Percentiles rank a stretch among this genome's conserved stretches.
These are phyloP conservation scores for Sterrhoptilus dennistouni DNA, from an alignment of 2,113 vertebrate species.

Conservation along the genomic window DNA sequence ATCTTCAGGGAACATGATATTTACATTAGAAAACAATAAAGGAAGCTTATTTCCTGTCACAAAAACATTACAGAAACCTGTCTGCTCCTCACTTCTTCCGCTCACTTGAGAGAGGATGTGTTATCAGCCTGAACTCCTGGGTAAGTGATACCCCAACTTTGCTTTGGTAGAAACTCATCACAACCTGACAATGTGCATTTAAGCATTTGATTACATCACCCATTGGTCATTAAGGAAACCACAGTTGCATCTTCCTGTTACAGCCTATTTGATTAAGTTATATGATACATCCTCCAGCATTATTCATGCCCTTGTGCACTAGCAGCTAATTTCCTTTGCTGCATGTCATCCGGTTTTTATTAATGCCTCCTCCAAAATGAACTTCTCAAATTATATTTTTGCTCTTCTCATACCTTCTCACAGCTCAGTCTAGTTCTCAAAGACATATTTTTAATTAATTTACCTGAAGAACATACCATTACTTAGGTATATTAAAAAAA, in stretches of 20 bases:
- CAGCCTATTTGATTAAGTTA: constrained; percentile 47
- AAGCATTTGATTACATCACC: constrained; percentile 58
- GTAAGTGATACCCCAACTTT: neutral
- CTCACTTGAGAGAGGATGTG: neutral
- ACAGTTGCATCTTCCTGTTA: constrained; percentile 50
- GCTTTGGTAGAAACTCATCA: neutral
- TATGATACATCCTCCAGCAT: constrained; percentile 42
- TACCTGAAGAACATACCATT: neutral
- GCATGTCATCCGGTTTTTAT: neutral
- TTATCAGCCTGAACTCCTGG: neutral
- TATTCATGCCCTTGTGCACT: constrained; percentile 16
- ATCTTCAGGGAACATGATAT: neutral
- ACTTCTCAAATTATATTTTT: neutral
- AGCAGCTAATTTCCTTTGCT: constrained; percentile 47
- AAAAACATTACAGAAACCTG: neutral
- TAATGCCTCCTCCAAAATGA: neutral
- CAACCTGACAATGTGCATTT: constrained; percentile 30
- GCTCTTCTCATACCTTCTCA: neutral
- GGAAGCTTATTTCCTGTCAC: constrained; percentile 1
- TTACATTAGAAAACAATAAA: neutral
- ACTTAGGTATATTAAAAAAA: neutral
- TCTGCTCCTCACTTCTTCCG: neutral
- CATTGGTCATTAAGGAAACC: constrained; percentile 62
- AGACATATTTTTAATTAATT: neutral
- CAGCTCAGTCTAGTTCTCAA: neutral